These are phyloP conservation scores for Monomorium pharaonis DNA, from an alignment of 1,140 invertebrate genomes.

Conservation along the genomic window DNA sequence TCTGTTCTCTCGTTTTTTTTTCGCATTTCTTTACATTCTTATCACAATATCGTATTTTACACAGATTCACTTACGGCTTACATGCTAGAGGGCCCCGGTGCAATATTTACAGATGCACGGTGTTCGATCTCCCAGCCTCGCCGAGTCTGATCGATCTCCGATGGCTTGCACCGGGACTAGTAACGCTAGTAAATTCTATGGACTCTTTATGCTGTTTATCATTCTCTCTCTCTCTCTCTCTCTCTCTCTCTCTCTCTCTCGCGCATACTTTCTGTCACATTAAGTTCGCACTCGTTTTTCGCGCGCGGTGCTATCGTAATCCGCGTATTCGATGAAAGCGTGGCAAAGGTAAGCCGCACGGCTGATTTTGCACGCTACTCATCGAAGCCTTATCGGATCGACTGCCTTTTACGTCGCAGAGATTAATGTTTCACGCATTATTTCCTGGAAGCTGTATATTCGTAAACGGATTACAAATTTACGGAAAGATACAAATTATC, in stretches of 20 bases:
- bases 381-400: constrained; percentile 1
- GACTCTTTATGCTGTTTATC: constrained; percentile 62
- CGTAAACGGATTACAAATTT: neutral
- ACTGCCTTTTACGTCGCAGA: neutral
- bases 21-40: constrained; percentile 81
- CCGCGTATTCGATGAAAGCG: constrained; percentile 62
- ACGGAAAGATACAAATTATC: neutral
- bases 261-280: constrained; percentile 17
- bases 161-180: constrained; percentile 75
- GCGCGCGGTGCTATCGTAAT: constrained; percentile 30
- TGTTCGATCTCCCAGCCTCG: constrained; percentile 65
- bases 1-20: constrained; percentile 52
- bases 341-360: constrained; percentile 39
- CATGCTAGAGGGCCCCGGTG: constrained; percentile 77
- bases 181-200: constrained; percentile 81
- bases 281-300: constrained; percentile 31
- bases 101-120: constrained; percentile 73
- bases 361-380: constrained; percentile 19
- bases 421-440: constrained; percentile 1
- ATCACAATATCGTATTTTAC: constrained; percentile 84
- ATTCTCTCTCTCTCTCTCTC: constrained; percentile 38
- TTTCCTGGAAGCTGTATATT: neutral
- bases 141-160: constrained; percentile 61
- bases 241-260: constrained; percentile 36
- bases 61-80: constrained; percentile 82